These are phyloP conservation scores for Nestor notabilis DNA, from an alignment of 2,113 vertebrate species.

Conservation along the genomic window DNA sequence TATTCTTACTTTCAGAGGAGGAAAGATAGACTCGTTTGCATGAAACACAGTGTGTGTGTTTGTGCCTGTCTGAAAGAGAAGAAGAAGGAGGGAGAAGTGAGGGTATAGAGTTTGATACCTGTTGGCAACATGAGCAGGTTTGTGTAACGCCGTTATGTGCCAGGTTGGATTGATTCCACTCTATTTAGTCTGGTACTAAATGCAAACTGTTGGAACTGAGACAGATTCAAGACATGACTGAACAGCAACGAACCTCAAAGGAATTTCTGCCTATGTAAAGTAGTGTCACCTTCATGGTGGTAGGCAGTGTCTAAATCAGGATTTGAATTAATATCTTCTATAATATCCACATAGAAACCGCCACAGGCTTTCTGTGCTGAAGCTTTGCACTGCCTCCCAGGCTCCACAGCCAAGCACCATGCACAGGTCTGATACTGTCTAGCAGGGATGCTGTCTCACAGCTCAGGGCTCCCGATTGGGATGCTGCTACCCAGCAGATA, in stretches of 20 bases:
- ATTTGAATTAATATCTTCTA: slow-evolving; percentile 6
- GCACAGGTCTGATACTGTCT: background rate
- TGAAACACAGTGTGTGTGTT: background rate
- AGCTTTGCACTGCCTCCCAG: background rate
- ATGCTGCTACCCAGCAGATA: slow-evolving; percentile 15
- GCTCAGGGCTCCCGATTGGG: background rate
- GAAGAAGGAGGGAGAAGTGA: background rate
- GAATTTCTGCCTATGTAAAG: slow-evolving; percentile 35
- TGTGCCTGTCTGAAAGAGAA: background rate
- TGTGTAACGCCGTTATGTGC: background rate
- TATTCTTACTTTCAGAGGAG: background rate
- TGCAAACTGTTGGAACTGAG: slow-evolving; percentile 11
- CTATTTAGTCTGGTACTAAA: slow-evolving; percentile 2
- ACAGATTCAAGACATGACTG: background rate
- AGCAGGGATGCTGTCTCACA: slow-evolving; percentile 26
- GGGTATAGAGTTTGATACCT: slow-evolving; percentile 64
- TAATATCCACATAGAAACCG: background rate
- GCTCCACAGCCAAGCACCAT: background rate
- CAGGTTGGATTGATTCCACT: slow-evolving; percentile 42
- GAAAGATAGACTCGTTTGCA: background rate
- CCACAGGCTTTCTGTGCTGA: background rate
- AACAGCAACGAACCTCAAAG: background rate
- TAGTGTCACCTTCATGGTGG: slow-evolving; percentile 59
- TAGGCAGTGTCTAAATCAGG: slow-evolving; percentile 28
- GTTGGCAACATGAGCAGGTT: slow-evolving; percentile 56